Base-by-base conservation (phyloP, 1,140 invertebrate genomes). In the Globodera rostochiensis region DNA sequence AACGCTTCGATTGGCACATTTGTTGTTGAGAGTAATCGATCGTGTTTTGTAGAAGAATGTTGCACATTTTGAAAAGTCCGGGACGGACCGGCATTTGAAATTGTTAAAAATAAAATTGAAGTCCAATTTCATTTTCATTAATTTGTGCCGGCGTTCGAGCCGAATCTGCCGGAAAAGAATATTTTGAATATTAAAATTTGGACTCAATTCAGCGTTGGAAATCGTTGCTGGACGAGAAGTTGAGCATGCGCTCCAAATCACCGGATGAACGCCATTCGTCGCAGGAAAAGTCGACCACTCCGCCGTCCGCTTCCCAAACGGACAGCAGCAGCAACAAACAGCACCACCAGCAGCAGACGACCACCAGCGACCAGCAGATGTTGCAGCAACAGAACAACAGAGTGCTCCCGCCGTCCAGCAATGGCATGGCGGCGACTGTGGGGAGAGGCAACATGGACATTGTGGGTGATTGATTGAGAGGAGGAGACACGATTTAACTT, bases 101-200 rank as follows among this genome's bases (percentile, higher is more conserved):
- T 36, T 36, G 2, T 36, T 1, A 36, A 36, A 36, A 36, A 36
- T 36, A 36, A 36, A 36, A 36, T 36, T 36, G 36, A 3, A 36
- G 36, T 36, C 25, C 25, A 25, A 25, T 25, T 25, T 25, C 25
- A 36, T 36, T 36, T 36, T 36, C 36, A 36, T 36, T 36, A 36
- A 36, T 36, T 36, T 36, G 2, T 36, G 36, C 3, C 3, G 36
- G 36, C 36, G 36, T 36, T 36, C 36, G 36, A 36, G 36, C 36
- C 36, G 3, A 36, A 36, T 1, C 36, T 36, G 36, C 36, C 36
- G 36, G 2, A 36, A 36, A 36, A 36, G 1, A 1, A 36, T 36
- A 1, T 36, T 36, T 36, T 36, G 36, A 25, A 36, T 36, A 36
- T 1, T 1, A 36, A 36, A 36, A 13, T 25, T 88, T 94, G 97